Evolutionary conservation across 2,797 vertebrate genomes (phyloP), one percentile per base, ranked within the genome.

Genomic region (Gambusia yucatana): DNA sequence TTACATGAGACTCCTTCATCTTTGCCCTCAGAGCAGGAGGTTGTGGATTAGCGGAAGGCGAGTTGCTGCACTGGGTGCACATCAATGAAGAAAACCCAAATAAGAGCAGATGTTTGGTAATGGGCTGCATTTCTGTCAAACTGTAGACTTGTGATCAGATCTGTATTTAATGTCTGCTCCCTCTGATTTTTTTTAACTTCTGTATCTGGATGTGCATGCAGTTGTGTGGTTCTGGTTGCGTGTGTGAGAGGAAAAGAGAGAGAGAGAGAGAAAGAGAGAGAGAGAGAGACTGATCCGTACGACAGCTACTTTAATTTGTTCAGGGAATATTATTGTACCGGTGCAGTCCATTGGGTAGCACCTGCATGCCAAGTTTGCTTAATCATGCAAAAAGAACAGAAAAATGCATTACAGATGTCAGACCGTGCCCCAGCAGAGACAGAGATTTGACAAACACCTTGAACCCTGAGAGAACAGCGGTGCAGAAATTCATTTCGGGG

Each of bases 261-360:
- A 44, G 41, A 8, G 77, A 84, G 74, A 59, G 73, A 76, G 46
- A 67, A 13, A 59, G 33, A 41, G 33, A 70, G 77, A 75, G 78
- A 76, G 82, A 73, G 87, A 80, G 88, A 92, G 90, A 93, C 83
- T 89, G 93, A 94, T 95, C 92, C 93, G 88, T 91, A 92, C 78
- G 92, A 93, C 92, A 92, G 91, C 91, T 92, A 90, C 91, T 95
- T 95, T 95, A 96, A 96, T 96, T 95, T 95, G 94, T 94, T 96
- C 85, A 77, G 95, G 95, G 95, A 95, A 95, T 95, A 94, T 93
- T 90, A 85, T 93, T 90, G 92, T 93, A 89, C 88, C 86, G 88
- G 89, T 87, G 85, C 92, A 89, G 91, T 93, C 93, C 91, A 76
- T 86, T 92, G 92, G 92, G 94, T 86, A 90, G 89, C 94, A 96